Base-by-base conservation (phyloP, 2,888 invertebrate genomes). In the Acrobasis repandana region DNA sequence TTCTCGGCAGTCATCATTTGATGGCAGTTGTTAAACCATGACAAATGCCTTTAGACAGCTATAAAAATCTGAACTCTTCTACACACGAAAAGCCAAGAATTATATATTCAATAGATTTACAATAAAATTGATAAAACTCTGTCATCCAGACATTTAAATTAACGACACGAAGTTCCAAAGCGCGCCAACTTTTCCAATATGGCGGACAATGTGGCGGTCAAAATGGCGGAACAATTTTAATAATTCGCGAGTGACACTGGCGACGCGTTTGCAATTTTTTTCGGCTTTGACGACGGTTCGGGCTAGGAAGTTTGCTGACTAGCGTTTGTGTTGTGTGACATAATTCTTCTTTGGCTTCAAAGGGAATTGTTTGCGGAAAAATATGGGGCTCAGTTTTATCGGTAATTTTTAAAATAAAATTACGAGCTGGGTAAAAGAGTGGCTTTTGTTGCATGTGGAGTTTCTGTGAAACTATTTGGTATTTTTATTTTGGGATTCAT, bases 181-280 rank as follows among this genome's bases (percentile, higher is more conserved):
- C 62, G 49, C 58, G 16, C 57, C 47, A 65, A 65, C 60, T 63
- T 63, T 65, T 49, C 62, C 64, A 64, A 64, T 64, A 64, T 64
- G 56, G 58, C 56, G 16, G 48, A 59, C 36, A 61, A 43, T 43
- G 14, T 43, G 43, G 43, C 43, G 43, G 11, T n/a, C 50, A 61
- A 61, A 56, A 61, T 61, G 61, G 64, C 59, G 43, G 62, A 65
- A 63, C 63, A 65, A 65, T 65, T 63, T 65, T 65, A 65, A 65
- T 65, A 63, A 61, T 62, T 63, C 61, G 61, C 28, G 58, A 62
- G 58, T 60, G 65, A 63, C 58, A 58, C 51, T 49, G 56, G 47
- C 15, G 15, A 9, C 9, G 46, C 51, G 50, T 56, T 34, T 61
- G 56, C 56, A 51, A 61, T 51, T 61, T 61, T 60, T 60, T 61